These are phyloP conservation scores for Sebastes elongatus DNA, from an alignment of 2,797 vertebrate genomes.

Conservation along the genomic window DNA sequence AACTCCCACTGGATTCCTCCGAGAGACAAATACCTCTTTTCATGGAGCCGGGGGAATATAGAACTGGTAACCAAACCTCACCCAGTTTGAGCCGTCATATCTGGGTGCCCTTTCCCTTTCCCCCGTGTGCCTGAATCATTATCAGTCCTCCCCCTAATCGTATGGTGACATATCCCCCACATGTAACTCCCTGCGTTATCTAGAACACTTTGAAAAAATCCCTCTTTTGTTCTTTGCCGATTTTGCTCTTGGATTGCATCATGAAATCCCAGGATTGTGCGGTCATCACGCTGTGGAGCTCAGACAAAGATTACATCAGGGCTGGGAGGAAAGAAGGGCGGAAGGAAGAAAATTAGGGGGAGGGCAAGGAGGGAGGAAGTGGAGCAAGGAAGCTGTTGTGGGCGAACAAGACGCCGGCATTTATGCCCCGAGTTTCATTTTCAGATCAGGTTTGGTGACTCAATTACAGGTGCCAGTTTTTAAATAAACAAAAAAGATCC, in stretches of 20 bases:
- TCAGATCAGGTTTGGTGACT: slow-evolving; percentile 25
- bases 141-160: background rate
- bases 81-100: slow-evolving; percentile 21
- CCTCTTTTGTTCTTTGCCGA: slow-evolving; percentile 49
- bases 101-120: slow-evolving; percentile 44
- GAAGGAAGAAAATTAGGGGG: background rate
- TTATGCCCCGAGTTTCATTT: background rate
- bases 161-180: slow-evolving; percentile 10
- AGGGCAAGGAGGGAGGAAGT: slow-evolving; percentile 1
- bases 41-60: slow-evolving; percentile 17
- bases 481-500: slow-evolving; percentile 36
- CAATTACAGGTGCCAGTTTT: slow-evolving; percentile 28
- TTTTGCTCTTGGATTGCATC: slow-evolving; percentile 56
- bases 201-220: slow-evolving; percentile 2
- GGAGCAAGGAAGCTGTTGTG: slow-evolving; percentile 30
- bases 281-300: slow-evolving; percentile 26
- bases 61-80: slow-evolving; percentile 31
- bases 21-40: slow-evolving; percentile 51
- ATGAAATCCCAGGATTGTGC: slow-evolving; percentile 40
- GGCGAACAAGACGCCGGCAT: background rate
- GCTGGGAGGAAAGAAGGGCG: background rate
- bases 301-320: slow-evolving; percentile 14
- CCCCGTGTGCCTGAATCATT: slow-evolving; percentile 3
- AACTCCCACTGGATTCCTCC: slow-evolving; percentile 38
- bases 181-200: slow-evolving; percentile 1